Percentiles rank a stretch among this genome's conserved stretches.
phyloP scores from a whole-genome alignment of 1,140 invertebrate genomes.

The Mycetomoellerius zeteki region DNA sequence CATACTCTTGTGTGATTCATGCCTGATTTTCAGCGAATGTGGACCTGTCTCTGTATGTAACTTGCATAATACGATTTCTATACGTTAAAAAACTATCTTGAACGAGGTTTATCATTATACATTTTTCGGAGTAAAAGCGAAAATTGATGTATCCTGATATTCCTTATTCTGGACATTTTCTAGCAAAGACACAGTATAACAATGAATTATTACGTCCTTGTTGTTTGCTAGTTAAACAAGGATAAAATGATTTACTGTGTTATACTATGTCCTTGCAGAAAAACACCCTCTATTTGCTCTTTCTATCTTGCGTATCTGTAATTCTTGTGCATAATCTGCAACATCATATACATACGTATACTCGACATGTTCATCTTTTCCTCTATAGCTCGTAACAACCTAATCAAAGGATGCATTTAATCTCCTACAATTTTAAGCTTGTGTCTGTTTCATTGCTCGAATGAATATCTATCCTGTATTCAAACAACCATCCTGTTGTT shows the following conservation, averaged over 20 bases:
- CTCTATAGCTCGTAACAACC: constrained; percentile 1
- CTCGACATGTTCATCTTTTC: constrained; percentile 32
- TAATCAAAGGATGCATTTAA: constrained; percentile 13
- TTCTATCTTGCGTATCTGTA: constrained; percentile 31
- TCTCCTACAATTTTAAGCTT: constrained; percentile 19
- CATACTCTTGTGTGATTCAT: not conserved
- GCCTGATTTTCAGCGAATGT: constrained; percentile 3
- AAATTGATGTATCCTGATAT: constrained; percentile 32
- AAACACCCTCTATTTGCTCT: too few species aligned
- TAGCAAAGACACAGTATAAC: too few species aligned
- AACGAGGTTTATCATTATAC: not conserved
- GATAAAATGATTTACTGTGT: too few species aligned
- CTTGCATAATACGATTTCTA: constrained; percentile 26
- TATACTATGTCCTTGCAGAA: too few species aligned
- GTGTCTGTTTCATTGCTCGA: constrained; percentile 19
- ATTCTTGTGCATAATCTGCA: constrained; percentile 34
- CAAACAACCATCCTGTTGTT: constrained; percentile 1
- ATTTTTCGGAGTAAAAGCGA: constrained; percentile 21
- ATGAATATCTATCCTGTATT: not conserved
- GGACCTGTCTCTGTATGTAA: not conserved
- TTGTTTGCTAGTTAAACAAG: too few species aligned
- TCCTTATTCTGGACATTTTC: constrained; percentile 14
- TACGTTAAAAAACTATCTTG: not conserved
- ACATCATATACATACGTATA: not conserved
- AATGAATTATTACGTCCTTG: too few species aligned